phyloP scores from a whole-genome alignment of 2,113 vertebrate genomes.

The Grammomys surdaster region DNA sequence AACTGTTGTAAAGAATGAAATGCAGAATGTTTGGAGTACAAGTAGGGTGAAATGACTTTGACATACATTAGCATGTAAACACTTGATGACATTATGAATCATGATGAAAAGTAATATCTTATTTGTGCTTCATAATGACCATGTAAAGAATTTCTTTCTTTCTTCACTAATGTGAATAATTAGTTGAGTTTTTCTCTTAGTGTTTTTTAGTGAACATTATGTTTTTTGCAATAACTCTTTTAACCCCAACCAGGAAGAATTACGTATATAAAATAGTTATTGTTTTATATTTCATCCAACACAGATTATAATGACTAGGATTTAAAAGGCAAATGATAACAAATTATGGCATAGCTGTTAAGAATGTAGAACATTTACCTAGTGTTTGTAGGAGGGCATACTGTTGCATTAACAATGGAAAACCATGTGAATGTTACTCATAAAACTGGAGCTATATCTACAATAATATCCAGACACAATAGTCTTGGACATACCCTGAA shows the following conservation, averaged over 20 bases:
- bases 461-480: neutral
- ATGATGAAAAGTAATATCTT: neutral
- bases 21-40: neutral
- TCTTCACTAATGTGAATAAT: neutral
- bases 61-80: neutral
- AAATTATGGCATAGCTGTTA: too few species aligned
- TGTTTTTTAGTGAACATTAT: neutral
- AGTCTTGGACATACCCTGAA: neutral
- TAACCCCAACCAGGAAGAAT: neutral
- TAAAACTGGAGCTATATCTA: neutral
- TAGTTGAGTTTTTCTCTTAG: neutral
- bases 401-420: neutral
- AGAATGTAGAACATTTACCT: too few species aligned
- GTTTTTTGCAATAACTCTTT: neutral
- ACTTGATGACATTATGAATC: neutral
- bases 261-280: neutral
- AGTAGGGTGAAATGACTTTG: neutral
- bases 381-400: too few species aligned
- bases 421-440: neutral
- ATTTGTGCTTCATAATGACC: neutral
- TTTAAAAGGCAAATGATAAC: neutral
- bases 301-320: neutral
- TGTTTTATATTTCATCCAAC: neutral
- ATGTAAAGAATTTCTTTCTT: neutral
- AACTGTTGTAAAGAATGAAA: conserved; percentile 15